Conservation (phyloP, 2,888 invertebrate genomes). For the Hypselothyrea guttata region DNA sequence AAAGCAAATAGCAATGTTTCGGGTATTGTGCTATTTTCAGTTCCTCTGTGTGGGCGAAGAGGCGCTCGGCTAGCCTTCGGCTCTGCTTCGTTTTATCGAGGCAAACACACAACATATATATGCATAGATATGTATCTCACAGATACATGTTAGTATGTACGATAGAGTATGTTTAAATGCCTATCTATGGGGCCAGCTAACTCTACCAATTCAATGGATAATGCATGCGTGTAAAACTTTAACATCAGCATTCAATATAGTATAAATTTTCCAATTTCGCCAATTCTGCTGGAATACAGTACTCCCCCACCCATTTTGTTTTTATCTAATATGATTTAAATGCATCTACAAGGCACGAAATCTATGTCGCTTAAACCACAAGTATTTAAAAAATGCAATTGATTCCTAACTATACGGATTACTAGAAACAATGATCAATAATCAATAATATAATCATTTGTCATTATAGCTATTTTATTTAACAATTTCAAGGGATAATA, state of each 20-base stretch:
- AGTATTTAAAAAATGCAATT: too few relatives aligned
- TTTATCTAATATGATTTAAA: too few relatives aligned
- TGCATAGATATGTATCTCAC: constrained; percentile 15
- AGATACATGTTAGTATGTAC: constrained; percentile 17
- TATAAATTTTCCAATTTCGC: too few relatives aligned
- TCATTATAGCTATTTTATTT: too few relatives aligned
- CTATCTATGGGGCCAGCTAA: constrained; percentile 40
- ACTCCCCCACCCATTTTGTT: too few relatives aligned
- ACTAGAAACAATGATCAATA: too few relatives aligned
- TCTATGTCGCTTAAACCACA: too few relatives aligned
- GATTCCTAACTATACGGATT: too few relatives aligned
- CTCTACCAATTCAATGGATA: constrained; percentile 18
- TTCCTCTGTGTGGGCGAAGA: constrained; percentile 60
- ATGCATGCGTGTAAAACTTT: constrained; percentile 6
- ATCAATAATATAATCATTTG: too few relatives aligned
- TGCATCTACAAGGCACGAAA: too few relatives aligned
- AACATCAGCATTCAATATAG: constrained; percentile 11
- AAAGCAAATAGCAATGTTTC: constrained; percentile 75
- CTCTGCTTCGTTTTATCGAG: constrained; percentile 24
- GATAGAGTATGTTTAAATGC: constrained; percentile 23
- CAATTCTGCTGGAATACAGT: too few relatives aligned
- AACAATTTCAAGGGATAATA: too few relatives aligned
- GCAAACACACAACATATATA: constrained; percentile 18
- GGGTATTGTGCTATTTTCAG: constrained; percentile 64
- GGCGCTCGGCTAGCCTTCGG: constrained; percentile 59